Conservation (phyloP, 2,888 invertebrate genomes). For the Neocrepidodera transversa region DNA sequence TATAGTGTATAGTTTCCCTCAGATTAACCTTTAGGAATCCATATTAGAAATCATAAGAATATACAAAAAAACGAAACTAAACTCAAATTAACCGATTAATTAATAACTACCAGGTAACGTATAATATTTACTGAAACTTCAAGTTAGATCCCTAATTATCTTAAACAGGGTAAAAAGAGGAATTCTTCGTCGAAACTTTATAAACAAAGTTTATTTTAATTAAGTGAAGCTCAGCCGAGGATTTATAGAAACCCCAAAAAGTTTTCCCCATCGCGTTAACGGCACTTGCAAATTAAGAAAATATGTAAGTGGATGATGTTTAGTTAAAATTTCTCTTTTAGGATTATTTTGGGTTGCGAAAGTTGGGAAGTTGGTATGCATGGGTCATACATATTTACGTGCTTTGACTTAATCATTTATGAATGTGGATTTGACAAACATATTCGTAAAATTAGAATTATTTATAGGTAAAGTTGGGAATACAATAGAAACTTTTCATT, state of each 20-base stretch:
- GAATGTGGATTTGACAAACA: too few species aligned
- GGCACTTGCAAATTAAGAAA: conserved; percentile 5
- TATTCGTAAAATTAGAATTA: too few species aligned
- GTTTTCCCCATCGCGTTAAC: conserved; percentile 9
- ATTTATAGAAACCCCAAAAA: conserved; percentile 21
- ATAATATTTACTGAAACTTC: neutral
- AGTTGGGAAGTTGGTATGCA: neutral
- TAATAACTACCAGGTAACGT: neutral
- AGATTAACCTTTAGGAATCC: too few species aligned
- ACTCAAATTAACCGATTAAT: too few species aligned
- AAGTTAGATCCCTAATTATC: conserved; percentile 11
- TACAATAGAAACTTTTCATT: too few species aligned
- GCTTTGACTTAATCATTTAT: too few species aligned
- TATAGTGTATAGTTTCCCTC: too few species aligned
- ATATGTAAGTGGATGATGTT: neutral
- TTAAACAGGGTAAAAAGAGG: conserved; percentile 17
- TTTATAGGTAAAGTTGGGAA: too few species aligned
- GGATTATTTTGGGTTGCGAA: neutral
- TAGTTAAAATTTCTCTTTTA: neutral
- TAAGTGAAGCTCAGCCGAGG: conserved; percentile 23
- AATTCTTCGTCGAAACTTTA: conserved; percentile 23
- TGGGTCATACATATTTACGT: too few species aligned
- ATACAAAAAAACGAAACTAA: too few species aligned
- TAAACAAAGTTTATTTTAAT: conserved; percentile 31
- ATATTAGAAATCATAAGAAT: too few species aligned